Percentiles rank a stretch among this genome's conserved stretches.
Conservation (phyloP, 2,113 vertebrate species). For the Mesocricetus auratus region DNA sequence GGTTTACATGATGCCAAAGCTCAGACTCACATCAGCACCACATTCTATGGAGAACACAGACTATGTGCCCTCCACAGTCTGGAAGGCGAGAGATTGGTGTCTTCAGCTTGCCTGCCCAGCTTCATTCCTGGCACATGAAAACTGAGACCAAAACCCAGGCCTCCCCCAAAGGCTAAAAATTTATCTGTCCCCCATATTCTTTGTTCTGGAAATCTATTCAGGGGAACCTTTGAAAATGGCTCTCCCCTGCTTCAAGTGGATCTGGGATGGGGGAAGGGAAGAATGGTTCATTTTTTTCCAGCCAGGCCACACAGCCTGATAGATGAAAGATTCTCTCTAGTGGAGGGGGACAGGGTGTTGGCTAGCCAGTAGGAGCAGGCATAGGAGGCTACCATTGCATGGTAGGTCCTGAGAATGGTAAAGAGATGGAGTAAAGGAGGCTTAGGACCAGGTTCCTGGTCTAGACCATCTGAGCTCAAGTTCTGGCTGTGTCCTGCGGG, state of each 20-base stretch:
- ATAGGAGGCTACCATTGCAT: background rate
- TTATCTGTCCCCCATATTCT: background rate
- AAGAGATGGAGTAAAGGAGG: background rate
- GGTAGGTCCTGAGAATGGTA: background rate
- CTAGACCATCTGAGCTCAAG: background rate
- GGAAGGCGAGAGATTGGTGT: background rate
- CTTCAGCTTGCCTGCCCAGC: background rate
- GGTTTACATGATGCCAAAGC: background rate
- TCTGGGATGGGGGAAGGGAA: background rate
- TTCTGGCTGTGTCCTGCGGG: background rate
- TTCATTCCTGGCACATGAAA: background rate
- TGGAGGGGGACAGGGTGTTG: background rate
- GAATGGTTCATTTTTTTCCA: background rate
- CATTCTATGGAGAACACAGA: too few species aligned
- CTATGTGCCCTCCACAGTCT: background rate
- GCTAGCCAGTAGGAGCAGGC: background rate
- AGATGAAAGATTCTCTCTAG: background rate
- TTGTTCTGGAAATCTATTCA: background rate
- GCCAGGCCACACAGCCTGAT: background rate
- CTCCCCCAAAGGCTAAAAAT: background rate
- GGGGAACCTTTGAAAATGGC: background rate
- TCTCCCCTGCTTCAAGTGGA: background rate
- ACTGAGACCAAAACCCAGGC: background rate
- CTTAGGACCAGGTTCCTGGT: background rate
- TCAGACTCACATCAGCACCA: background rate